These are phyloP conservation scores for Hyperoplus immaculatus DNA, from an alignment of 2,797 vertebrate species.

Conservation along the genomic window DNA sequence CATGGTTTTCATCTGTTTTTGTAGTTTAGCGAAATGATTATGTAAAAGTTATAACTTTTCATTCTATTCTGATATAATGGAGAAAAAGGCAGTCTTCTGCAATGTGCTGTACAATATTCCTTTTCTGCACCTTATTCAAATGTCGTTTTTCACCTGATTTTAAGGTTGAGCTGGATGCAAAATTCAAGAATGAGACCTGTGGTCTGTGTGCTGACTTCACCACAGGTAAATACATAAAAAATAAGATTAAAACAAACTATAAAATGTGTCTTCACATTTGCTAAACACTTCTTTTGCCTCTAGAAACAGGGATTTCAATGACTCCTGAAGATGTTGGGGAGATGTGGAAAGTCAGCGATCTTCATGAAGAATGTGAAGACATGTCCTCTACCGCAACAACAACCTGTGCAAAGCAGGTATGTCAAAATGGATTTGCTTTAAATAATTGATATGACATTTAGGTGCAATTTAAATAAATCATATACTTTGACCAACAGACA, in stretches of 20 bases:
- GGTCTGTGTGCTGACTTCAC: constrained; percentile 88
- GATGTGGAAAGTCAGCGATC: constrained; percentile 79
- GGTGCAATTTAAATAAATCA: neutral
- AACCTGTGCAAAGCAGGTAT: constrained; percentile 69
- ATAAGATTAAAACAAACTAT: too few species aligned
- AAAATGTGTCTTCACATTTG: neutral
- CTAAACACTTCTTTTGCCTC: neutral
- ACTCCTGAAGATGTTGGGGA: constrained; percentile 71
- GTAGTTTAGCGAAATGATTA: neutral
- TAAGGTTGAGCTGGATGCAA: constrained; percentile 88
- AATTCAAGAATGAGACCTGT: constrained; percentile 86
- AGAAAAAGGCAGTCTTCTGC: neutral
- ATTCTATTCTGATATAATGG: neutral
- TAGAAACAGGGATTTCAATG: constrained; percentile 67
- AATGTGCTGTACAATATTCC: too few species aligned
- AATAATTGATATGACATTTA: neutral
- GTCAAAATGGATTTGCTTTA: neutral
- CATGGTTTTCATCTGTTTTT: neutral
- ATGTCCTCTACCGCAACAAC: neutral
- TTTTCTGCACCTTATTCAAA: neutral
- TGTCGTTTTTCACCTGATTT: constrained; percentile 15
- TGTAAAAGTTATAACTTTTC: neutral
- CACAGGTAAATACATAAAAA: constrained; percentile 80
- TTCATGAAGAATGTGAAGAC: constrained; percentile 79
- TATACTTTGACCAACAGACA: constrained; percentile 66